Conservation (phyloP, 2,797 vertebrate genomes). For the Lacerta agilis region DNA sequence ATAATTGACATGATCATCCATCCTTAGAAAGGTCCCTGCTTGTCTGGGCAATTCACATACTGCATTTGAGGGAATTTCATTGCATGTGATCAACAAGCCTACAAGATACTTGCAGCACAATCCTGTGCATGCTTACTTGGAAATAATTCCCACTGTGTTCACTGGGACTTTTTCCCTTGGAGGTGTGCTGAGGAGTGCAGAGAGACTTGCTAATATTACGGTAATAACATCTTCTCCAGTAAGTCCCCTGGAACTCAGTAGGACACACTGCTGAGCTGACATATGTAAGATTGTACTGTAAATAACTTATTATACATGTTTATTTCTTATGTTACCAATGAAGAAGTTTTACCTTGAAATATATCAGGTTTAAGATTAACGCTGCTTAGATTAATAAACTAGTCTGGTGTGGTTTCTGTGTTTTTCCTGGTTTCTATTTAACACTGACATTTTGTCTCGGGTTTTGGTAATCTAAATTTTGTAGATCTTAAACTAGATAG, state of each 20-base stretch:
- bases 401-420: neutral
- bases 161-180: neutral
- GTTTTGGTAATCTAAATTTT: neutral
- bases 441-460: neutral
- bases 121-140: neutral
- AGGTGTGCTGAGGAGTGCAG: neutral
- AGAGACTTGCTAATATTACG: neutral
- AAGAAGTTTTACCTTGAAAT: neutral
- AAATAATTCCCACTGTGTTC: neutral
- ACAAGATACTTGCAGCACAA: neutral
- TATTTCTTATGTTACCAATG: neutral
- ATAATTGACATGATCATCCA: too few species aligned
- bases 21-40: neutral
- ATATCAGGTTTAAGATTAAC: neutral
- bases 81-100: neutral
- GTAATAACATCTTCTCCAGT: neutral
- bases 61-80: neutral
- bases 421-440: neutral
- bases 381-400: neutral
- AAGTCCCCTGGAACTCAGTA: neutral
- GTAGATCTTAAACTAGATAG: neutral
- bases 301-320: neutral
- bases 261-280: neutral
- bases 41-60: neutral
- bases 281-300: neutral